Conservation (phyloP, 2,113 vertebrate genomes). For the Ceyx melanurus region DNA sequence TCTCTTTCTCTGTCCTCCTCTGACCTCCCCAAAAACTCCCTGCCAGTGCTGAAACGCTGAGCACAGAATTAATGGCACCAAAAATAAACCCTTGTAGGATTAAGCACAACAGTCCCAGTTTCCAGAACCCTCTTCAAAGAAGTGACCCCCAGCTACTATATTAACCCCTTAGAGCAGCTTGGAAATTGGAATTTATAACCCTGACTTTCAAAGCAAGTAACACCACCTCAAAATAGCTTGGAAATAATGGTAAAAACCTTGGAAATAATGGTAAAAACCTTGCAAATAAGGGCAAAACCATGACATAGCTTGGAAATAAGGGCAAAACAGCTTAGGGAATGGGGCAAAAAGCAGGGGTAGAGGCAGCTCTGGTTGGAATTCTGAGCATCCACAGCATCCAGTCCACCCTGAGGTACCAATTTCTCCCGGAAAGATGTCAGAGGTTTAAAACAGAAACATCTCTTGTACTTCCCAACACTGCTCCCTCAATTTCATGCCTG, state of each 20-base stretch:
- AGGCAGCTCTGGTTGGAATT: background rate
- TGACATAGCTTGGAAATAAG: background rate
- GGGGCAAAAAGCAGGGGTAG: background rate
- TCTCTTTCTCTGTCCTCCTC: conserved; percentile 17
- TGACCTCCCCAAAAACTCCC: conserved; percentile 1
- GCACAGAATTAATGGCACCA: background rate
- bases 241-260: background rate
- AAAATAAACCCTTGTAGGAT: background rate
- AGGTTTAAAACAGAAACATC: background rate
- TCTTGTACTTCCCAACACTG: background rate
- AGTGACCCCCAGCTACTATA: background rate
- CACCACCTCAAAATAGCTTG: background rate
- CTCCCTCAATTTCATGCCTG: background rate
- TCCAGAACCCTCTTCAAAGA: background rate
- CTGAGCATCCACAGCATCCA: rapidly evolving
- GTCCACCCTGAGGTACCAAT: background rate
- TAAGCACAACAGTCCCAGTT: background rate
- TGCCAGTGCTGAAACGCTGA: background rate
- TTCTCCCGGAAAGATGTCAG: background rate
- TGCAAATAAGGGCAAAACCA: background rate
- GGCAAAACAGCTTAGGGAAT: no score
- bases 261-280: background rate
- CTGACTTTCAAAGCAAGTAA: background rate
- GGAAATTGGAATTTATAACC: background rate
- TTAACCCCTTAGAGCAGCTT: background rate